Base-by-base conservation (phyloP, 1,140 invertebrate species). In the Yoshiicerus persimilis region DNA sequence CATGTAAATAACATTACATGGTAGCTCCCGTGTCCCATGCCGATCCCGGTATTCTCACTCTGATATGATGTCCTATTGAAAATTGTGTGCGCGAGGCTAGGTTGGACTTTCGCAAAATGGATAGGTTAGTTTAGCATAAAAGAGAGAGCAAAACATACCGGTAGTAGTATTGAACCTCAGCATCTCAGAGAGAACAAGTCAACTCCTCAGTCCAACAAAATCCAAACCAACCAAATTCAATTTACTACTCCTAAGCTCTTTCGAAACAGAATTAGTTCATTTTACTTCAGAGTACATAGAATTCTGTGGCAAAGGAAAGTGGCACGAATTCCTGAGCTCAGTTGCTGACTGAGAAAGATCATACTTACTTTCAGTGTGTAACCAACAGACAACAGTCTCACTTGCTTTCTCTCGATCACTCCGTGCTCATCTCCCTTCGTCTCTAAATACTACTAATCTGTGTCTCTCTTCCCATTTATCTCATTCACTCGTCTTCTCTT, bases 111-210 rank as follows among this genome's bases (percentile, higher is more conserved):
- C 75, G 75, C 75, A 36, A 80, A 80, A 32, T 86, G 85, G 85
- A 32, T 62, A 86, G 85, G 85, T 86, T 86, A 86, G 85, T 86
- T 62, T 86, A 30, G 56, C 34, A 62, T 62, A 64, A 85, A 56
- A 87, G 75, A 87, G 86, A 16, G 36, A 75, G 25, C 25, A 23
- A 41, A 23, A n/a, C 75, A 32, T 32, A 87, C 70, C 56, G 23
- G 47, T 62, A 38, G 38, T 80, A 83, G 70, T 87, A 87, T 87
- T 87, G 80, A 87, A 80, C 41, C 75, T 87, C 86, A 77, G 56
- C 70, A 80, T 9, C 86, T 80, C 86, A 36, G 86, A 34, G 20
- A 83, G 30, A 32, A 34, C 23, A 34, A 80, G 75, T 80, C 75
- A 36, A 36, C 75, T 80, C 16, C 20, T 80, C 16, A n/a, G n/a